Evolutionary conservation across 2,113 vertebrate genomes (phyloP).

Genomic region (Lipophrys pholis): DNA sequence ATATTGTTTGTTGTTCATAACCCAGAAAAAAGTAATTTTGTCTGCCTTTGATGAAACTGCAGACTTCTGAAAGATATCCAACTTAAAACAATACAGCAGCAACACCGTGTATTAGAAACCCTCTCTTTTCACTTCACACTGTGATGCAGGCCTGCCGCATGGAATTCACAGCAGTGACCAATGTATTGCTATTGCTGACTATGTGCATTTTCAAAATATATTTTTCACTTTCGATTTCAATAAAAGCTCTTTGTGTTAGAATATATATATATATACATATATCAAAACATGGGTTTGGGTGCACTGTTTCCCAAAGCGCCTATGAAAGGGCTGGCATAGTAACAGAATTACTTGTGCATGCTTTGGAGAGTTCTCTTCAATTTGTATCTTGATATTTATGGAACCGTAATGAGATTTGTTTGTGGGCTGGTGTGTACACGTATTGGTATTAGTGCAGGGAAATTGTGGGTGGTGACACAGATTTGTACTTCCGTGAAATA

Average conservation of each 20-base stretch:
- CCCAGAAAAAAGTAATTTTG: slow-evolving; percentile 40
- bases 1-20: slow-evolving; percentile 52
- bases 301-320: too few relatives aligned
- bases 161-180: too few relatives aligned
- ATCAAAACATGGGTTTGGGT: background rate
- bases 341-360: too few relatives aligned
- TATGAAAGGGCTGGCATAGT: too few relatives aligned
- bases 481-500: too few relatives aligned
- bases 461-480: too few relatives aligned
- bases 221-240: background rate
- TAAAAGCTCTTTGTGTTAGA: background rate
- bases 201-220: slow-evolving; percentile 2
- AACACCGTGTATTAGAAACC: slow-evolving; percentile 56
- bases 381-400: too few relatives aligned
- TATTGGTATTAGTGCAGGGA: too few relatives aligned
- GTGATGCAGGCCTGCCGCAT: background rate
- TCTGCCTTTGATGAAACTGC: slow-evolving; percentile 48
- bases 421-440: too few relatives aligned
- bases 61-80: slow-evolving; percentile 44
- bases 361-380: too few relatives aligned
- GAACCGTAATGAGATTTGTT: too few relatives aligned
- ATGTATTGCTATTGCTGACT: slow-evolving; percentile 4
- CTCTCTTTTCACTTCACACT: background rate
- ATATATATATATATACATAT: background rate
- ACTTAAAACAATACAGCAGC: slow-evolving; percentile 51